Percentiles rank a stretch among this genome's conserved stretches.
Evolutionary conservation across 2,888 invertebrate species (phyloP).

Genomic region (Nematopogon swammerdamellus): DNA sequence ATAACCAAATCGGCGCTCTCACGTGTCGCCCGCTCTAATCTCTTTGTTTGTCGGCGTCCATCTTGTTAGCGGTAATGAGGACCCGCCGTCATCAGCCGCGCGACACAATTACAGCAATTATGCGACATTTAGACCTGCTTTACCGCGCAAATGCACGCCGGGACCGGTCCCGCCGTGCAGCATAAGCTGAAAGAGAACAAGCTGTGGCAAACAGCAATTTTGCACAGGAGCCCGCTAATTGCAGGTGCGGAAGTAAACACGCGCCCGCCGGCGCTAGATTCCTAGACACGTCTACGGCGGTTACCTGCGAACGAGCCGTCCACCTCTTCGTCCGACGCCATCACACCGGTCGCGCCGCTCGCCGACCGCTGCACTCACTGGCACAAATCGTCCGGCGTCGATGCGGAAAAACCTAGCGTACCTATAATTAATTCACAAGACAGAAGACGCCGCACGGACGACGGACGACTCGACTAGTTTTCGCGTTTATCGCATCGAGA

Average conservation of each 20-base stretch:
- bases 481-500: background rate
- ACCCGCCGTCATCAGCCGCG: slow-evolving; percentile 14
- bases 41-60: slow-evolving; percentile 76
- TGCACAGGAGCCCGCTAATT: background rate
- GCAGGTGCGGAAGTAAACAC: slow-evolving; percentile 53
- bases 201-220: no score
- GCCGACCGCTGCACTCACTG: background rate
- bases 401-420: background rate
- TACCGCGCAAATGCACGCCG: background rate
- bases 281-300: background rate
- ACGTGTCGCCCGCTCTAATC: slow-evolving; percentile 50
- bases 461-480: background rate
- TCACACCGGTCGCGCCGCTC: slow-evolving; percentile 22
- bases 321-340: slow-evolving; percentile 88
- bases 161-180: background rate
- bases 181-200: no score
- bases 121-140: background rate
- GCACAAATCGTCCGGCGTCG: background rate
- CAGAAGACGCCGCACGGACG: background rate
- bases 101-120: background rate
- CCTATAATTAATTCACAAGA: background rate
- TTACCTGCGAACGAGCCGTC: slow-evolving; percentile 86
- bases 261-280: background rate
- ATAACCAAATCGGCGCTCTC: slow-evolving; percentile 24
- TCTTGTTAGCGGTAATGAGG: slow-evolving; percentile 72